Evolutionary conservation across 2,113 vertebrate species (phyloP).

Genomic region (Nothocercus julius): DNA sequence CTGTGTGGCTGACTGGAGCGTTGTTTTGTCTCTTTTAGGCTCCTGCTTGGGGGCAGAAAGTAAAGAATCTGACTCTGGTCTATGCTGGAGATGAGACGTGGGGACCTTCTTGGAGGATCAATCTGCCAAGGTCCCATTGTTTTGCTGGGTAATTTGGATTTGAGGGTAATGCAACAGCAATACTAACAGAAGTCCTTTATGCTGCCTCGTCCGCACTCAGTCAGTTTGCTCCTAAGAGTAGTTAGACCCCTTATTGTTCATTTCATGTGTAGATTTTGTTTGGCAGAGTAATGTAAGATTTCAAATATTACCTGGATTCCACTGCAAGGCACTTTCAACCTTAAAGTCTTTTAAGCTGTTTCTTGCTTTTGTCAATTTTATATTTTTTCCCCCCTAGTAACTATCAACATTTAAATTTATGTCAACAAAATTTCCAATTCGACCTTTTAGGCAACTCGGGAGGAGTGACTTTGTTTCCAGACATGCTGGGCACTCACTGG

Average conservation of each 20-base stretch:
- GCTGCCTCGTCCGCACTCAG: fast-evolving
- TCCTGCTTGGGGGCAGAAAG: background rate
- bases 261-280: background rate
- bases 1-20: background rate
- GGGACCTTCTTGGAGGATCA: background rate
- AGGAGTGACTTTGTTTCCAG: background rate
- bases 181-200: background rate
- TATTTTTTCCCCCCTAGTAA: background rate
- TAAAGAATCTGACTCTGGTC: background rate
- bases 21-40: background rate
- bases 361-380: background rate
- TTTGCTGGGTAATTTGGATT: background rate
- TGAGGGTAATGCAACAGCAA: background rate
- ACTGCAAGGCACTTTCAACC: background rate
- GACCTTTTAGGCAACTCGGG: background rate
- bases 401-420: background rate
- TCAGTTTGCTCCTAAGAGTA: background rate
- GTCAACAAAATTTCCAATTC: background rate
- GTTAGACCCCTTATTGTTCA: background rate
- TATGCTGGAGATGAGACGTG: fast-evolving
- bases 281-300: background rate
- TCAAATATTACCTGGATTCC: background rate
- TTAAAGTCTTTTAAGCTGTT: background rate
- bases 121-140: background rate
- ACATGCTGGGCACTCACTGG: background rate